Evolutionary conservation across 2,797 vertebrate genomes (phyloP).

Genomic region (Epinephelus malabaricus): DNA sequence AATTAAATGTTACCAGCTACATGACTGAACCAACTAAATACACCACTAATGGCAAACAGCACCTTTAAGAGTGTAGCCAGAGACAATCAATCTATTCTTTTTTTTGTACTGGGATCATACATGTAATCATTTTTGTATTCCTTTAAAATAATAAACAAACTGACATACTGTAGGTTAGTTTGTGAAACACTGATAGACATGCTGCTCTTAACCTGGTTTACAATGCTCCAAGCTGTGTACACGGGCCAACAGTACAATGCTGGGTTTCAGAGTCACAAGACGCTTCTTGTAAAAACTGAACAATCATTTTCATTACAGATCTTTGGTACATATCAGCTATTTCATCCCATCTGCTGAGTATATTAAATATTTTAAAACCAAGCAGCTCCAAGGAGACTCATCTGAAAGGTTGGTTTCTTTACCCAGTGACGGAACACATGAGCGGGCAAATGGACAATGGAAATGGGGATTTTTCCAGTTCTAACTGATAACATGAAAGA

Average conservation of each 20-base stretch:
- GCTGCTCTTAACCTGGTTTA: conserved; percentile 61
- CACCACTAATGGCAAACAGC: conserved; percentile 78
- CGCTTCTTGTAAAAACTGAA: conserved; percentile 67
- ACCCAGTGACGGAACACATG: conserved; percentile 56
- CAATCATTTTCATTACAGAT: conserved; percentile 76
- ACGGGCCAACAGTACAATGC: conserved; percentile 57
- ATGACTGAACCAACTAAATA: conserved; percentile 71
- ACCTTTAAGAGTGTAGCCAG: conserved; percentile 68
- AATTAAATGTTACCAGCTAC: conserved; percentile 71
- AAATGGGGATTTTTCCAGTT: conserved; percentile 66
- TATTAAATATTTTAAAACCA: conserved; percentile 62
- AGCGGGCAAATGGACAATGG: conserved; percentile 38
- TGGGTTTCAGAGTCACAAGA: conserved; percentile 58
- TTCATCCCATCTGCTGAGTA: conserved; percentile 64
- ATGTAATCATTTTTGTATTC: conserved; percentile 46
- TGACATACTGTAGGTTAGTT: conserved; percentile 57
- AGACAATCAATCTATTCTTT: conserved; percentile 28
- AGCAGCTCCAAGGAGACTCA: conserved; percentile 61
- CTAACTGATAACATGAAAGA: conserved; percentile 60
- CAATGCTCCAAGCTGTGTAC: conserved; percentile 61
- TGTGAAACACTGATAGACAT: conserved; percentile 67
- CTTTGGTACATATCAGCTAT: conserved; percentile 86
- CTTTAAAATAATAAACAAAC: conserved; percentile 49
- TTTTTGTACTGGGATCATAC: conserved; percentile 35
- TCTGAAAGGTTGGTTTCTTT: conserved; percentile 50